A percentile compares a stretch with the other conserved stretches of the same genome.
Conservation (phyloP, 2,888 invertebrate species). For the Stomorhina lunata region DNA sequence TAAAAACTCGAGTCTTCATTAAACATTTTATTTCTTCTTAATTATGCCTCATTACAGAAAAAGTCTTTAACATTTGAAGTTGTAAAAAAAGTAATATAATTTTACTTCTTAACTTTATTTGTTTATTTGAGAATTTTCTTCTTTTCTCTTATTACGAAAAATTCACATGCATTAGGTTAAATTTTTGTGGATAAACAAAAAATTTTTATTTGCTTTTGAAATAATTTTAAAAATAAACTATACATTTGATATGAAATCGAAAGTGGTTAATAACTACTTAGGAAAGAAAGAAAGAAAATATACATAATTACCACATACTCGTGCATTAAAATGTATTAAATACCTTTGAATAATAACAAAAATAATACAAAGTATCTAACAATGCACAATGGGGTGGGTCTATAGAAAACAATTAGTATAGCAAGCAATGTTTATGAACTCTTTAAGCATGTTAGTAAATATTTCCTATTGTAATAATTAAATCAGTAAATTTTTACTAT, state of each 20-base stretch:
- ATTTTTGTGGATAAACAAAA: neutral
- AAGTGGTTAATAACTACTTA: constrained; percentile 39
- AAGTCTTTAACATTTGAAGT: too few relatives aligned
- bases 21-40: too few relatives aligned
- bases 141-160: neutral
- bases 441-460: too few relatives aligned
- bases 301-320: neutral
- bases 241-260: constrained; percentile 30
- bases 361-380: too few relatives aligned
- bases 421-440: too few relatives aligned
- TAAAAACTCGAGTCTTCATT: too few relatives aligned
- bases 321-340: neutral
- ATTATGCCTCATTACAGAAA: too few relatives aligned
- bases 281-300: constrained; percentile 8
- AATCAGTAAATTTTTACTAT: too few relatives aligned
- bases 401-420: too few relatives aligned
- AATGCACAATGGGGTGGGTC: too few relatives aligned
- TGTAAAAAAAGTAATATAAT: neutral
- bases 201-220: neutral
- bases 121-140: neutral
- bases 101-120: constrained; percentile 3
- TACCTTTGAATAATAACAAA: neutral
- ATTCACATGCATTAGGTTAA: neutral
- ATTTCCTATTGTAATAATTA: too few relatives aligned
- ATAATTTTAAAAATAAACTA: neutral